phyloP scores from a whole-genome alignment of 2,888 invertebrate species.

The Trachelus iudaicus region DNA sequence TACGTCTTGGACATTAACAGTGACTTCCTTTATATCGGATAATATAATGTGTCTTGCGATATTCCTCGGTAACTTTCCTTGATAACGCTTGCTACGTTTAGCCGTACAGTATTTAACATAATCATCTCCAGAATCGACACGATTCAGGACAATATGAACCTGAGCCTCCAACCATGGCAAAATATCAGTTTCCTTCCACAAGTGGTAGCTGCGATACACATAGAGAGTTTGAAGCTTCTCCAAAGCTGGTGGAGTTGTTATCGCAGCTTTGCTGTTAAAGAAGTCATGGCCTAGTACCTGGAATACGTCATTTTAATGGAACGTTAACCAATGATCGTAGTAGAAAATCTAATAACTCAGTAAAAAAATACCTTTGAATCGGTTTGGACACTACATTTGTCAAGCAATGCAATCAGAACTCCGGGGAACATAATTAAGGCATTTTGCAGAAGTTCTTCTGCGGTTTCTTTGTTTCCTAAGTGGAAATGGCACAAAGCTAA shows the following conservation, averaged over 20 bases:
- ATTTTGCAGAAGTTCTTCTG: conserved; percentile 78
- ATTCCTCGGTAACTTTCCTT: conserved; percentile 73
- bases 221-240: conserved; percentile 79
- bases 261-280: conserved; percentile 67
- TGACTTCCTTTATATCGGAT: conserved; percentile 78
- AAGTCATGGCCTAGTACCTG: conserved; percentile 53
- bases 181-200: conserved; percentile 83
- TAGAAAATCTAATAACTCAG: not conserved
- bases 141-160: conserved; percentile 73
- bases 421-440: conserved; percentile 87
- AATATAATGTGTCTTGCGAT: conserved; percentile 77
- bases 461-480: conserved; percentile 65
- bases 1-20: conserved; percentile 71
- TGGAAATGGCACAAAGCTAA: conserved; percentile 80
- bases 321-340: not conserved
- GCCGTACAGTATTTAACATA: conserved; percentile 71
- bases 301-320: conserved; percentile 10
- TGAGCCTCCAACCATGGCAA: conserved; percentile 82
- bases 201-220: conserved; percentile 76
- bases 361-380: conserved; percentile 69
- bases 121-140: conserved; percentile 73
- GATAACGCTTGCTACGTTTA: conserved; percentile 73
- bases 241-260: conserved; percentile 69
- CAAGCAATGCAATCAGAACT: conserved; percentile 76
- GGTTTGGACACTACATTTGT: conserved; percentile 80